phyloP scores from a whole-genome alignment of 2,888 invertebrate genomes.

The Ochropacha duplaris region DNA sequence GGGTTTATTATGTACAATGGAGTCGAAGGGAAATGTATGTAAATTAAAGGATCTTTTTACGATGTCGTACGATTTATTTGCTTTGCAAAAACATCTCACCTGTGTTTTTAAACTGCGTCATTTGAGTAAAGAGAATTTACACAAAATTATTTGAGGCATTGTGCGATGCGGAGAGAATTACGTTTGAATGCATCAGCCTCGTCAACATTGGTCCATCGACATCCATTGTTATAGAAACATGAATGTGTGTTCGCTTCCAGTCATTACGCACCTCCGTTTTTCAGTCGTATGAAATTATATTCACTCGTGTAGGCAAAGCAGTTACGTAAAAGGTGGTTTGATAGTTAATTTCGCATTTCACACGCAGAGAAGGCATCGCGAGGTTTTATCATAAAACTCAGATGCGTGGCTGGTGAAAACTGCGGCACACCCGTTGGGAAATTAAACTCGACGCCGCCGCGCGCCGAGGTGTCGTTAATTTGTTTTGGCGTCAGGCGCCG shows the following conservation, averaged over 20 bases:
- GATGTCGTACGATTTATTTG: neutral
- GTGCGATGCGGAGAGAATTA: neutral
- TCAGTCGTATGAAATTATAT: neutral
- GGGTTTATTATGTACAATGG: constrained; percentile 18
- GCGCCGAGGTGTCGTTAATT: constrained; percentile 65
- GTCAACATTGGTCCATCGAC: neutral
- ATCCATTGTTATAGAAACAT: neutral
- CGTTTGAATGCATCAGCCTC: neutral
- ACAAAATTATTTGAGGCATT: neutral
- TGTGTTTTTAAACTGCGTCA: neutral
- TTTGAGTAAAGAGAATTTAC: neutral
- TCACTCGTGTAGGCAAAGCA: neutral
- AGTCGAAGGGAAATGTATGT: constrained; percentile 9
- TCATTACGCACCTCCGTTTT: neutral
- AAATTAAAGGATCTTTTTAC: constrained; percentile 14
- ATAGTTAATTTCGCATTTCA: constrained; percentile 32
- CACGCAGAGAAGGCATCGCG: constrained; percentile 26
- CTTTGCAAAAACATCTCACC: neutral
- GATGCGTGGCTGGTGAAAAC: constrained; percentile 49
- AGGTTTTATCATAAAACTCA: constrained; percentile 47
- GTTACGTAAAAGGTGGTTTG: neutral
- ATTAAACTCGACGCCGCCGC: constrained; percentile 65
- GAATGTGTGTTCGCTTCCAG: neutral
- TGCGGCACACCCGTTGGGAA: constrained; percentile 69
- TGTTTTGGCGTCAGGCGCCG: constrained; percentile 57